Percentiles rank a stretch among this genome's conserved stretches.
Evolutionary conservation across 1,140 invertebrate genomes (phyloP).

Genomic region (Anthonomus grandis): DNA sequence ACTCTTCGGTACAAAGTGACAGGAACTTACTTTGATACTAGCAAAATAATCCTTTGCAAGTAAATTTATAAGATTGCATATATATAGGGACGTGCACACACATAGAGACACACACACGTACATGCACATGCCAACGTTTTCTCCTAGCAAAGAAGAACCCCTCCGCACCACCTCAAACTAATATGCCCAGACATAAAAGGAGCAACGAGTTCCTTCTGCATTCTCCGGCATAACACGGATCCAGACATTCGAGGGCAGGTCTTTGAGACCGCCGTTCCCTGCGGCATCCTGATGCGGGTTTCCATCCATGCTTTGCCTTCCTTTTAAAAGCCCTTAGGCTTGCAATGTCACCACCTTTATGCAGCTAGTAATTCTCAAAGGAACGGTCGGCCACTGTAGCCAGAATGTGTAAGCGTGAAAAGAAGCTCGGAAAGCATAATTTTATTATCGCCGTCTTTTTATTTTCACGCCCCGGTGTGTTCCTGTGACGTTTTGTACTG

Average conservation of each 20-base stretch:
- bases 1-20: too few relatives aligned
- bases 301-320: slow-evolving; percentile 3
- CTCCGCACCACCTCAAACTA: not conserved
- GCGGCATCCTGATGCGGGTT: slow-evolving; percentile 6
- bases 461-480: too few relatives aligned
- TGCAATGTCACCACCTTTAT: slow-evolving; percentile 8
- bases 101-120: too few relatives aligned
- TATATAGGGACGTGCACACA: too few relatives aligned
- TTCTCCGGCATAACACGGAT: not conserved
- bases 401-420: too few relatives aligned
- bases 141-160: not conserved
- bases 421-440: too few relatives aligned
- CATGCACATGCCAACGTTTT: too few relatives aligned
- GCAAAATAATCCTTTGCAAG: too few relatives aligned
- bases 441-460: too few relatives aligned
- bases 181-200: slow-evolving; percentile 8
- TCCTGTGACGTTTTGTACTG: too few relatives aligned
- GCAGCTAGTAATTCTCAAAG: slow-evolving; percentile 2
- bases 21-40: too few relatives aligned
- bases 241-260: not conserved
- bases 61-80: too few relatives aligned
- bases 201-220: not conserved
- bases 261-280: not conserved
- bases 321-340: not conserved
- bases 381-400: not conserved